These are phyloP conservation scores for Amphipoea oculea DNA, from an alignment of 2,888 invertebrate genomes.

Conservation along the genomic window DNA sequence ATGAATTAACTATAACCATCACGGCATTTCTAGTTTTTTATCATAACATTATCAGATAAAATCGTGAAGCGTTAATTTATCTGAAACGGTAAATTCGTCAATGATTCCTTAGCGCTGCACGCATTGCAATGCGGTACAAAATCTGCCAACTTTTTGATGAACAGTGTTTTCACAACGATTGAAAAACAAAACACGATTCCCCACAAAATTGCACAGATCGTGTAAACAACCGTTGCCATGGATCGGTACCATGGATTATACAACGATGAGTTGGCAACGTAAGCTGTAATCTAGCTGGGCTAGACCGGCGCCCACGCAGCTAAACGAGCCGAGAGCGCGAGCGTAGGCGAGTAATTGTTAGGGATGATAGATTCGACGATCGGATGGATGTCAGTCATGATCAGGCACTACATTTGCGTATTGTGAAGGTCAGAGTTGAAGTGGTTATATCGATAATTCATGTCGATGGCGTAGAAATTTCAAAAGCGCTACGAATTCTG, in stretches of 20 bases:
- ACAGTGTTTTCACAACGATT: background rate
- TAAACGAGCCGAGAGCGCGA: constrained; percentile 38
- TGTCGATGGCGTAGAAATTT: constrained; percentile 13
- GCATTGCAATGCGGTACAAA: constrained; percentile 10
- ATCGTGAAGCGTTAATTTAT: background rate
- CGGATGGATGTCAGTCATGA: constrained; percentile 59
- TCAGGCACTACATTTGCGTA: constrained; percentile 45
- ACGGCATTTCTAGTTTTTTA: background rate
- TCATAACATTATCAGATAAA: background rate
- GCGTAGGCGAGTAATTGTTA: constrained; percentile 64
- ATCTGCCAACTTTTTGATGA: background rate
- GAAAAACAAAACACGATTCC: constrained; percentile 22
- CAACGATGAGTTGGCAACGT: constrained; percentile 46
- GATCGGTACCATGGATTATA: constrained; percentile 49
- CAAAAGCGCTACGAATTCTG: background rate
- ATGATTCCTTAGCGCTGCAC: background rate
- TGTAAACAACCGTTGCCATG: constrained; percentile 43
- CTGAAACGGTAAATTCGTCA: constrained; percentile 7
- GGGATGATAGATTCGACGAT: constrained; percentile 57
- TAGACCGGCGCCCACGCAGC: constrained; percentile 65
- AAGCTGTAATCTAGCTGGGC: constrained; percentile 57
- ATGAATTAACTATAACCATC: background rate
- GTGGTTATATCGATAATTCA: constrained; percentile 11
- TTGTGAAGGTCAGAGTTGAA: constrained; percentile 43
- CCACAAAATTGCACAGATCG: constrained; percentile 17